phyloP scores from a whole-genome alignment of 2,113 vertebrate species.

The Cochlearius cochlearius region DNA sequence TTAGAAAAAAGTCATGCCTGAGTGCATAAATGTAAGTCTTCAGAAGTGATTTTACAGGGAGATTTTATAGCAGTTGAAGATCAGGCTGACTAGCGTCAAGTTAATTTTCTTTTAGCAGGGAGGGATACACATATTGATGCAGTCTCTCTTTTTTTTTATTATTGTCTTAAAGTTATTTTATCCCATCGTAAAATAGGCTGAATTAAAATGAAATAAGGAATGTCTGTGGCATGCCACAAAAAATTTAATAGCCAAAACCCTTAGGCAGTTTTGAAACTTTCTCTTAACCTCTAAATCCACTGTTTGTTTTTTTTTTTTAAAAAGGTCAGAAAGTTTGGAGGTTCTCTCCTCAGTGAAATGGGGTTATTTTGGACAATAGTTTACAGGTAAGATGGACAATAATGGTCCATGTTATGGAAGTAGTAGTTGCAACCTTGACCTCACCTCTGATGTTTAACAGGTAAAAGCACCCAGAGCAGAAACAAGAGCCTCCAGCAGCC shows the following conservation, averaged over 20 bases:
- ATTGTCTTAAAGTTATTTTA: not conserved
- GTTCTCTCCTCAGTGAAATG: not conserved
- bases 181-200: not conserved
- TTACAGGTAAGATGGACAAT: not conserved
- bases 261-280: not conserved
- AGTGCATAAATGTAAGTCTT: not conserved
- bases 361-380: not conserved
- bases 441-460: not conserved
- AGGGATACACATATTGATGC: not conserved
- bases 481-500: not conserved
- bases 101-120: not conserved
- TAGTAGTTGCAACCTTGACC: not conserved
- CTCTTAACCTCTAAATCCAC: not conserved
- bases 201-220: not conserved
- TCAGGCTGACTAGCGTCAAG: not conserved
- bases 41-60: not conserved
- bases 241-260: not conserved
- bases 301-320: not conserved
- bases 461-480: not conserved
- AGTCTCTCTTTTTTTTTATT: not conserved
- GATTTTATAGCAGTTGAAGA: not conserved
- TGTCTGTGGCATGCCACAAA: not conserved
- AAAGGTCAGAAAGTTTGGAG: not conserved
- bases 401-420: not conserved
- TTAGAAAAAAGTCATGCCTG: not conserved